Evolutionary conservation across 2,797 vertebrate species (phyloP), one percentile per base, ranked within the genome.

Genomic region (Chaetophractus vellerosus): DNA sequence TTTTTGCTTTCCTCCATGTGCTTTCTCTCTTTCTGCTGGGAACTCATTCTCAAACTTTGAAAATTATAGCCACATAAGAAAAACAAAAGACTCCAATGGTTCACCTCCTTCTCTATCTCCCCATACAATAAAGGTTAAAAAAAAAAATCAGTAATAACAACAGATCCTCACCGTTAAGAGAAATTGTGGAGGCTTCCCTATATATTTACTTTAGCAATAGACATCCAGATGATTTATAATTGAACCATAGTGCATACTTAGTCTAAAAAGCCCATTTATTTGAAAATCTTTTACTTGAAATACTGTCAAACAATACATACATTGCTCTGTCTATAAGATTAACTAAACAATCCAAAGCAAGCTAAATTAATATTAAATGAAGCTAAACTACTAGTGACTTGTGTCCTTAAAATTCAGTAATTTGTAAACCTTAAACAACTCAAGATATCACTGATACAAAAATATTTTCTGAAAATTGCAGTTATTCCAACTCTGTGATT

Each of bases 371-470:
- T 71, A 45, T 10, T 59, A 59, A 95, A 48, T 6, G 21, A 75
- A 83, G 10, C 57, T 41, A 66, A 84, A 15, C 31, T 24, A 21
- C 69, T 36, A 59, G 41, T 24, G 26, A 71, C 79, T 76, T 57
- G 14, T 48, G 12, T 78, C 68, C 85, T 64, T 52, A 71, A 87
- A 94, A 87, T 5, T 61, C 52, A 59, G 9, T 68, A 57, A 84
- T 55, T 78, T 87, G 2, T 64, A 80, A 95, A 88, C 45, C 41
- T 75, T 55, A 33, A 89, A 71, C 18, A 92, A 85, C 57, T 68
- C 33, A 88, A 38, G 33, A 38, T 28, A 71, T 64, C 28, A 71
- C 9, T 72, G 31, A 57, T 36, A 18, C 5, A 79, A 81, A 94
- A 63, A 59, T 28, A 5, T 6, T 81, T 66, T 64, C 57, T 52